Conservation (phyloP, 2,113 vertebrate genomes). For the Balaeniceps rex region DNA sequence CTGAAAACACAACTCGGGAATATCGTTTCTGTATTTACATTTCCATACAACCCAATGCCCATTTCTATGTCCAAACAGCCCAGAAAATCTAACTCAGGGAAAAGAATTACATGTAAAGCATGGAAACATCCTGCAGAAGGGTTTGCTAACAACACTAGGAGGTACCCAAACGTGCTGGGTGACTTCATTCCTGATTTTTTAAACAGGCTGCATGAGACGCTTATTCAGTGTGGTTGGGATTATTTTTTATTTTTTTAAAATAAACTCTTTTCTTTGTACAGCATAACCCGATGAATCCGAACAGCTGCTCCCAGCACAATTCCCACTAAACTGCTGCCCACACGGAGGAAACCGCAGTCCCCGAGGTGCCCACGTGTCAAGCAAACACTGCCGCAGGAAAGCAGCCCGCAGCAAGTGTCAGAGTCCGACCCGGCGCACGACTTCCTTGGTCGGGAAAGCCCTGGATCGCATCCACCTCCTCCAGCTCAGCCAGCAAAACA, state of each 20-base stretch:
- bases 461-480: not conserved
- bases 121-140: not conserved
- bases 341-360: not conserved
- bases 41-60: not conserved
- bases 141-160: not conserved
- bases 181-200: not conserved
- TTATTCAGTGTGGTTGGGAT: not conserved
- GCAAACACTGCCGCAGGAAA: not conserved
- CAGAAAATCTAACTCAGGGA: accelerated
- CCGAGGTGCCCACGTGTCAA: not conserved
- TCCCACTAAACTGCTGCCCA: not conserved
- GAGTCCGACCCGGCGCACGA: not conserved
- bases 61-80: accelerated
- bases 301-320: not conserved
- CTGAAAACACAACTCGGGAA: not conserved
- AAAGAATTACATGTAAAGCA: accelerated
- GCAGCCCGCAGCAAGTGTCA: not conserved
- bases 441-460: not conserved
- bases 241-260: not conserved
- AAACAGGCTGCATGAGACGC: not conserved
- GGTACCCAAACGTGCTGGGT: accelerated
- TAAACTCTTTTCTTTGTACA: not conserved
- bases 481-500: not conserved
- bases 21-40: accelerated
- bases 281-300: accelerated